Percentiles rank a stretch among this genome's conserved stretches.
These are phyloP conservation scores for Neoascia interrupta DNA, from an alignment of 2,888 invertebrate species.

Conservation along the genomic window DNA sequence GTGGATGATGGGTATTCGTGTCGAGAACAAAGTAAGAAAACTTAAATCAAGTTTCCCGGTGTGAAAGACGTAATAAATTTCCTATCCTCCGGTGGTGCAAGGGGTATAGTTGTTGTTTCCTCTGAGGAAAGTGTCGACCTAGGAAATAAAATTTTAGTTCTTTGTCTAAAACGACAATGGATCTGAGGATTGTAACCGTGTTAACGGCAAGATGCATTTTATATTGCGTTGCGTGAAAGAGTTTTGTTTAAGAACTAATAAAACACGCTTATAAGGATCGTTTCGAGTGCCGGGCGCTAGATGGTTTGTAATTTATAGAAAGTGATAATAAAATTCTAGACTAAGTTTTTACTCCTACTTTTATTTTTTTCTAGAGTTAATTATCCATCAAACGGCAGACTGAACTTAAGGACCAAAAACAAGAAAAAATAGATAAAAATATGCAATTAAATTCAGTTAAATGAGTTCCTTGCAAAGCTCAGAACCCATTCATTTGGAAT, in stretches of 20 bases:
- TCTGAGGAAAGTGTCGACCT: conserved; percentile 51
- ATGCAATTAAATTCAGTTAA: too few relatives aligned
- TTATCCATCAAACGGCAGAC: too few relatives aligned
- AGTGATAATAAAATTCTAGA: conserved; percentile 43
- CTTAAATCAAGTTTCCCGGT: conserved; percentile 62
- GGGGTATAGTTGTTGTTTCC: background rate
- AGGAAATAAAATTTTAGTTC: conserved; percentile 51
- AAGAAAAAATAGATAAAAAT: too few relatives aligned
- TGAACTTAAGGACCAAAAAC: too few relatives aligned
- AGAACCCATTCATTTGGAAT: too few relatives aligned
- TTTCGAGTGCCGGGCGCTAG: background rate
- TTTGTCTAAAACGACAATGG: background rate
- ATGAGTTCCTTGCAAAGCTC: too few relatives aligned
- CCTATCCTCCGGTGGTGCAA: background rate
- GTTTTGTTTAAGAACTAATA: conserved; percentile 50
- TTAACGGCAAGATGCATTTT: conserved; percentile 20
- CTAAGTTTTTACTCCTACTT: too few relatives aligned
- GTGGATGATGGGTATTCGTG: background rate
- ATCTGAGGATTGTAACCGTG: background rate
- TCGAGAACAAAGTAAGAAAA: conserved; percentile 24
- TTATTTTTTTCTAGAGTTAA: too few relatives aligned
- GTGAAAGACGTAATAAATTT: conserved; percentile 66
- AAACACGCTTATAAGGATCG: conserved; percentile 30
- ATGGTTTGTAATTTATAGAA: too few relatives aligned
- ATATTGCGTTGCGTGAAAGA: conserved; percentile 34